phyloP scores from a whole-genome alignment of 2,797 vertebrate species.

The Meriones psammophilus region DNA sequence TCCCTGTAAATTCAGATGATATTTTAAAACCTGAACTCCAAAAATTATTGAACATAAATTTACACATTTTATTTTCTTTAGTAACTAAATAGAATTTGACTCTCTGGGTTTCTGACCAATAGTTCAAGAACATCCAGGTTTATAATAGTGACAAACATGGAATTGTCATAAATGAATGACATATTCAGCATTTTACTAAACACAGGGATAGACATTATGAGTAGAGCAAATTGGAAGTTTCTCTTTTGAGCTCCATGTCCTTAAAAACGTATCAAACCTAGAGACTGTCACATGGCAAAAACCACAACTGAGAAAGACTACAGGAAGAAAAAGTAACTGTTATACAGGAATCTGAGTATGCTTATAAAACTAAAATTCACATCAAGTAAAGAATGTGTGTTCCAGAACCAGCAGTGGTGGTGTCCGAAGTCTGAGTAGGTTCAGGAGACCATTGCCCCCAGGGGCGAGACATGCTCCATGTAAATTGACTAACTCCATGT shows the following conservation, averaged over 20 bases:
- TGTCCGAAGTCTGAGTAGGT: too few species aligned
- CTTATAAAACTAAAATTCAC: neutral
- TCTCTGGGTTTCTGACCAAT: neutral
- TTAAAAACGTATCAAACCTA: neutral
- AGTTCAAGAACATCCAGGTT: neutral
- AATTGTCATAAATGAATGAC: neutral
- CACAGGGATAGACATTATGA: too few species aligned
- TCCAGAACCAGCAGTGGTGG: too few species aligned
- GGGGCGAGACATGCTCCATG: too few species aligned
- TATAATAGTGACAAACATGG: neutral
- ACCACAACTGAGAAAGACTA: neutral
- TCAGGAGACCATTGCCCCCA: too few species aligned
- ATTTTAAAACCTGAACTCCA: constrained; percentile 18
- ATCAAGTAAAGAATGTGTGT: neutral
- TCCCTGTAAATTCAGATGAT: neutral
- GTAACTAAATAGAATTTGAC: neutral
- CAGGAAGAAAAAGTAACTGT: neutral
- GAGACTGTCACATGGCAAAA: neutral
- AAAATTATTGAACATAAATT: neutral
- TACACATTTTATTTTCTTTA: neutral
- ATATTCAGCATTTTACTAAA: neutral
- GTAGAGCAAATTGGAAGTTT: neutral
- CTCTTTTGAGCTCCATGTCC: neutral
- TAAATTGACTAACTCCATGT: too few species aligned
- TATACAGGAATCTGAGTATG: neutral